phyloP scores from a whole-genome alignment of 2,888 invertebrate genomes.

The Seladonia tumulorum region DNA sequence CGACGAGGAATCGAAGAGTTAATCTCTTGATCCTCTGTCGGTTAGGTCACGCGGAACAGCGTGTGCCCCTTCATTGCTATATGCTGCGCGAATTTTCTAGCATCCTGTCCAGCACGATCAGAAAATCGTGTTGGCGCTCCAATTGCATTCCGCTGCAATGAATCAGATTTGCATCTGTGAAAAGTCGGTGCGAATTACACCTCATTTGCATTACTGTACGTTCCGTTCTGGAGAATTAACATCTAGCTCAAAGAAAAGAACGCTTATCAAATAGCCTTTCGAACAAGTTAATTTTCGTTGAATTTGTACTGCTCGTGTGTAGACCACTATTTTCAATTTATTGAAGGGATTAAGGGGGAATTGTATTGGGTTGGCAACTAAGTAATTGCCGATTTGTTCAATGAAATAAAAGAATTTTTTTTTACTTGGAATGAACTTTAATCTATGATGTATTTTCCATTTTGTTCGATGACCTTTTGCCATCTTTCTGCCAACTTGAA shows the following conservation, averaged over 20 bases:
- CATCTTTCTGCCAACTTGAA: too few relatives aligned
- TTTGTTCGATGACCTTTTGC: too few relatives aligned
- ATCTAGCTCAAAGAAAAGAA: background rate
- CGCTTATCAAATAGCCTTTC: background rate
- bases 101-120: background rate
- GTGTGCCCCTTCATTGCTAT: background rate
- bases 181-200: background rate
- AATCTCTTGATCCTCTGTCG: background rate
- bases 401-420: too few relatives aligned
- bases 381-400: too few relatives aligned
- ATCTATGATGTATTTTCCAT: too few relatives aligned
- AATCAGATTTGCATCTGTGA: background rate
- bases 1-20: slow-evolving; percentile 7
- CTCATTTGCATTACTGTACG: background rate
- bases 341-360: too few relatives aligned
- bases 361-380: too few relatives aligned
- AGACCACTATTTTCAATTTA: background rate
- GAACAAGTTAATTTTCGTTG: background rate
- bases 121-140: background rate
- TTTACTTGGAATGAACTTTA: too few relatives aligned
- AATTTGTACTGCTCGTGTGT: too few relatives aligned
- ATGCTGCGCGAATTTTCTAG: background rate
- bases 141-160: background rate
- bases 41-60: slow-evolving; percentile 7
- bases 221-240: background rate